These are phyloP conservation scores for Anniella stebbinsi DNA, from an alignment of 2,797 vertebrate species.

Conservation along the genomic window DNA sequence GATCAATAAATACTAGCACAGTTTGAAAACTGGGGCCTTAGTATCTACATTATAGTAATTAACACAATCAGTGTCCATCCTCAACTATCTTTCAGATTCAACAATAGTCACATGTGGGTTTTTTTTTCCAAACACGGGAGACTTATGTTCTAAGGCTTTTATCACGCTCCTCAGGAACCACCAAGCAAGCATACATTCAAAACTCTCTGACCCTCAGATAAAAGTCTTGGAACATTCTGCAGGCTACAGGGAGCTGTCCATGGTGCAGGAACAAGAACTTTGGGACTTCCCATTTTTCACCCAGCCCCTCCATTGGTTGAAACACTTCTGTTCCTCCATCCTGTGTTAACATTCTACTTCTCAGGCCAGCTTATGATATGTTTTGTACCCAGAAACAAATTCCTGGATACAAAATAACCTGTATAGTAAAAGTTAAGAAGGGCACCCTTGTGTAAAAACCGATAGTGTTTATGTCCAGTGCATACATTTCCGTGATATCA, in stretches of 20 bases:
- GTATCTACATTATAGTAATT: not conserved
- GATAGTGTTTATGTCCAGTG: not conserved
- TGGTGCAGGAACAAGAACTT: not conserved
- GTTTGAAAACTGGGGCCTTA: not conserved
- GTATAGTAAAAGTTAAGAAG: not conserved
- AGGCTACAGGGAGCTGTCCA: slow-evolving; percentile 2
- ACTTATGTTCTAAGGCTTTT: not conserved
- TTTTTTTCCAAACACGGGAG: not conserved
- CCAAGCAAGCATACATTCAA: not conserved
- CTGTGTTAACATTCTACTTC: not conserved
- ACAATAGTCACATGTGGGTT: not conserved
- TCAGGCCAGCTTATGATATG: not conserved
- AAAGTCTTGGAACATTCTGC: not conserved
- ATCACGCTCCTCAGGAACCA: not conserved
- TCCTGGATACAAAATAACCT: not conserved
- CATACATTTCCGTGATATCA: not conserved
- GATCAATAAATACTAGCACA: not conserved
- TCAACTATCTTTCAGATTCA: slow-evolving; percentile 7
- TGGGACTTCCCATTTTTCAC: not conserved
- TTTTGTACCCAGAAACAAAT: not conserved
- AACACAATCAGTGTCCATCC: not conserved
- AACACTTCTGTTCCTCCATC: not conserved
- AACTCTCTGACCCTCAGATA: not conserved
- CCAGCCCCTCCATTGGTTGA: not conserved
- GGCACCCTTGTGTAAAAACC: not conserved